Conservation (phyloP, 2,888 invertebrate genomes). For the Rotaria macrura region DNA sequence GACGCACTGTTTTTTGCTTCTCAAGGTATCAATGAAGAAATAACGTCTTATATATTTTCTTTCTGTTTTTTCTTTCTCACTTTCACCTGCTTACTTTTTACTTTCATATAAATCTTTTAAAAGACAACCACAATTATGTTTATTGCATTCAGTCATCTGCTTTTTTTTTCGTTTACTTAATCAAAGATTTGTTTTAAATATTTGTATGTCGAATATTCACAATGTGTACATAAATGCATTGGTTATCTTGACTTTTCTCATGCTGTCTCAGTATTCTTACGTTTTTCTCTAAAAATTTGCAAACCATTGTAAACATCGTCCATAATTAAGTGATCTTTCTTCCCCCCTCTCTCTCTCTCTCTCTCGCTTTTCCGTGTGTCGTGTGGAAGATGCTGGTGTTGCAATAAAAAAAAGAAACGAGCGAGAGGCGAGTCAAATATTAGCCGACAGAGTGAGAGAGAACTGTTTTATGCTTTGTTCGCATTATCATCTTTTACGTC, state of each 20-base stretch:
- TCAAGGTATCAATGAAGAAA: background rate
- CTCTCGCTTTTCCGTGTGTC: background rate
- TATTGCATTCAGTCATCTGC: background rate
- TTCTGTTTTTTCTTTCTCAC: background rate
- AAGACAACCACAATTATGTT: background rate
- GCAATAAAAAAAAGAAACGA: background rate
- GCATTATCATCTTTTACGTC: background rate
- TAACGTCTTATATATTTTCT: background rate
- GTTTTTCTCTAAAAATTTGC: background rate
- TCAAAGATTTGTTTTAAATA: background rate
- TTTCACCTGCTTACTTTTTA: background rate
- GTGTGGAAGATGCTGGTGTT: background rate
- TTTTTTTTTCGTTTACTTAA: background rate
- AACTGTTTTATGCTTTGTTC: background rate
- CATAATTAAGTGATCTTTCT: constrained; percentile 3
- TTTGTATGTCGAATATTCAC: background rate
- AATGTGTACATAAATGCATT: background rate
- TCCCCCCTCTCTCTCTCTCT: background rate
- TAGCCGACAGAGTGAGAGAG: background rate
- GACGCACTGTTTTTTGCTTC: background rate
- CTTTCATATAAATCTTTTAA: background rate
- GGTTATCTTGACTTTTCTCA: background rate
- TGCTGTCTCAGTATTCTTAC: background rate
- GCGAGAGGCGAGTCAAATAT: constrained; percentile 3
- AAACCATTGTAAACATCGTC: constrained; percentile 12